A percentile compares a stretch with the other conserved stretches of the same genome.
Evolutionary conservation across 2,113 vertebrate genomes (phyloP).

Genomic region (Carassius carassius): DNA sequence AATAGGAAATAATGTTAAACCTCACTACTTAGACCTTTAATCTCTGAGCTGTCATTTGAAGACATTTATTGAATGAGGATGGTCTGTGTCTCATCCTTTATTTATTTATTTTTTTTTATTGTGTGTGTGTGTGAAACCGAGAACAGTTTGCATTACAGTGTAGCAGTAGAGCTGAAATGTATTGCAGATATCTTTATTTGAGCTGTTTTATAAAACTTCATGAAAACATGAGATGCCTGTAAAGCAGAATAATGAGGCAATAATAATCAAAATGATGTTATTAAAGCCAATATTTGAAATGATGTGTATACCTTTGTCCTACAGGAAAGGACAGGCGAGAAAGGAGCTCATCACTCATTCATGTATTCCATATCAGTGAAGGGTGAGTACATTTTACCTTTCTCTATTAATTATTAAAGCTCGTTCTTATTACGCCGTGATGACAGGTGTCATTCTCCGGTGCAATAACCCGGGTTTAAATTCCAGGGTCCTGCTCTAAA

Average conservation of each 20-base stretch:
- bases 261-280: background rate
- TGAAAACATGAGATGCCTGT: background rate
- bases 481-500: background rate
- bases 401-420: slow-evolving; percentile 48
- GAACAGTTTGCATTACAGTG: background rate
- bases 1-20: background rate
- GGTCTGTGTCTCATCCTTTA: background rate
- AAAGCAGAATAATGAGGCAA: background rate
- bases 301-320: background rate
- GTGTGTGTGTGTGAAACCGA: too few species aligned
- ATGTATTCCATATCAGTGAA: slow-evolving; percentile 32
- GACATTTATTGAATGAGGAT: background rate
- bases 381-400: slow-evolving; percentile 21
- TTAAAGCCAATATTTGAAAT: background rate
- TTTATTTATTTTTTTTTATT: background rate
- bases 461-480: slow-evolving; percentile 7
- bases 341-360: slow-evolving; percentile 50
- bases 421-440: slow-evolving; percentile 31
- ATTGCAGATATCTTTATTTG: background rate
- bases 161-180: background rate
- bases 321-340: slow-evolving; percentile 17
- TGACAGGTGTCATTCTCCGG: slow-evolving; percentile 17
- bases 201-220: background rate
- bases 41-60: slow-evolving; percentile 5
- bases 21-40: background rate